Base-by-base conservation (phyloP, 2,797 vertebrate species). In the Sphenodon punctatus region DNA sequence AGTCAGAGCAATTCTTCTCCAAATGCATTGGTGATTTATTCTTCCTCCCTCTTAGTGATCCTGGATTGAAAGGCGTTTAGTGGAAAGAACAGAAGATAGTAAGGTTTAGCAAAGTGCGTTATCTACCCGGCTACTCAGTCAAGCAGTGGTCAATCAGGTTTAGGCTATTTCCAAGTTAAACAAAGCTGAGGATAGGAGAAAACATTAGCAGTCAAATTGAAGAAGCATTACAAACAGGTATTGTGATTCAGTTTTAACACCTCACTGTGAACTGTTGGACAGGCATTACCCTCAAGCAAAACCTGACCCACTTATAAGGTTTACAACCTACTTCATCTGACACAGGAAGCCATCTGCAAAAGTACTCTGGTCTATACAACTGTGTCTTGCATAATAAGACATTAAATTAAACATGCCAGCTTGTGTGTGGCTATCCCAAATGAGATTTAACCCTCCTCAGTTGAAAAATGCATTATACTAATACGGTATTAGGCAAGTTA, bases 241-340 rank as follows among this genome's bases (percentile, higher is more conserved):
- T 66, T 13, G 23, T 5, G 4, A 23, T 45, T 60, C 64, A 79
- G 67, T 76, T 79, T 82, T 61, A 79, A 72, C 3, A 51, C 10
- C 16, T 12, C 39, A 5, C 20, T 48, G 12, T 45, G 27, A 59
- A 69, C 16, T 66, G 48, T 1, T 25, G 14, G 23, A 82, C 55
- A 16, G 23, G 55, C 56, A 74, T 7, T 67, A 42, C 65, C 22
- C 23, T 60, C 41, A 73, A 5, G 19, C n/a, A 49, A 82, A 67
- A 56, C 30, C 20, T 36, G 23, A 72, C 27, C 23, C 32, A 27
- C 32, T 27, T 59, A 48, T 46, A 55, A 55, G 67, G 48, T 23
- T 27, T 66, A 39, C 45, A 70, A 34, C 4, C 2, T 49, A 56
- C 78, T 6, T 36, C 22, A 8, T 41, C 12, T 8, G 5, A n/a